Base-by-base conservation (phyloP, 2,797 vertebrate genomes). In the Pseudomugil gertrudae region DNA sequence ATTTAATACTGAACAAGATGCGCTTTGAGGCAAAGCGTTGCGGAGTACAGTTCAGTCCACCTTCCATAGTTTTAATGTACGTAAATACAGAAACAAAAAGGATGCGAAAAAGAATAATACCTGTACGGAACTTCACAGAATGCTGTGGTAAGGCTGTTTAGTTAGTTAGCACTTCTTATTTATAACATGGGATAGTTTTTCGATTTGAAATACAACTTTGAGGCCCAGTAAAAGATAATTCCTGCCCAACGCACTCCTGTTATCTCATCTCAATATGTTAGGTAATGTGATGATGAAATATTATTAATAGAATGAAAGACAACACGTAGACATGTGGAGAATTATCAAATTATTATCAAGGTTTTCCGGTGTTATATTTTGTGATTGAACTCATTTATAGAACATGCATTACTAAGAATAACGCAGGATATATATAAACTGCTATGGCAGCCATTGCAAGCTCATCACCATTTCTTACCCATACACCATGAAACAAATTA, bases 41-140 rank as follows among this genome's bases (percentile, higher is more conserved):
- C 0, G 98, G 98, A 2, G 54, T 99, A 55, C 89, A 91, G 71
- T 97, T 98, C 66, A 92, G 79, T 21, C 96, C 97, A 26, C 96
- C 95, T 0, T 92, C 97, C 13, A 90, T 99, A 55, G 65, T 99
- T 64, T 76, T 99, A 63, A 88, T 98, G 70, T 99, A 99, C 61
- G 91, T 93, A 78, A 84, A 93, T 2, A 81, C 75, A 9, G 74
- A 76, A 26, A 87, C 84, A 45, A 86, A 89, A 1, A 95, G 93
- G 75, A 78, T 84, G 51, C 93, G 96, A 11, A 95, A 94, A 84
- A 95, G 97, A 76, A 85, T 96, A 24, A 99, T 99, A 88, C 98
- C 98, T 0, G 74, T 98, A 60, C 88, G 96, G 47, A 94, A 93
- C 55, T 98, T 98, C 84, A 96, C 94, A 0, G 92, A 74, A 78